phyloP scores from a whole-genome alignment of 2,888 invertebrate species.

The Bugula neritina region DNA sequence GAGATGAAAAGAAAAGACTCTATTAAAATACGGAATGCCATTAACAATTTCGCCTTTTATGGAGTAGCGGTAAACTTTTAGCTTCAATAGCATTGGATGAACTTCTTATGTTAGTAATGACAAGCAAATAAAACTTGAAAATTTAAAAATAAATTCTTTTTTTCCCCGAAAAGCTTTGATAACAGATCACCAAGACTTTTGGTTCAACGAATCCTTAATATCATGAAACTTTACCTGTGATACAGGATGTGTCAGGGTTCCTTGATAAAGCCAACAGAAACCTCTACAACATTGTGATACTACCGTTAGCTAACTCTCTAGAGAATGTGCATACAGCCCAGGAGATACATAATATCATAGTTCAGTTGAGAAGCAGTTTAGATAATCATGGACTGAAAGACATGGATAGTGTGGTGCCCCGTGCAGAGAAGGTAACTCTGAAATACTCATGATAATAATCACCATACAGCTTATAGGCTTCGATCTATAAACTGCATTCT shows the following conservation, averaged over 20 bases:
- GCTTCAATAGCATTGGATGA: too few relatives aligned
- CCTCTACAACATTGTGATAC: not conserved
- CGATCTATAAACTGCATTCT: too few relatives aligned
- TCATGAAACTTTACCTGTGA: too few relatives aligned
- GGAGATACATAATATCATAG: not conserved
- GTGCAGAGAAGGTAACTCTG: slow-evolving; percentile 2
- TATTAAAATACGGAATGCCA: slow-evolving; percentile 12
- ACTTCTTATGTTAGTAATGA: too few relatives aligned
- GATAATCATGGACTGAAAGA: slow-evolving; percentile 4
- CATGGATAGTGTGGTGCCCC: not conserved
- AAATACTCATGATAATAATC: too few relatives aligned
- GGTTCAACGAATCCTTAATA: too few relatives aligned
- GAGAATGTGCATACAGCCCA: not conserved
- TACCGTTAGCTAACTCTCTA: slow-evolving; percentile 1
- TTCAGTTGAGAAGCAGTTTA: not conserved
- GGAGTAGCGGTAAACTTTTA: slow-evolving; percentile 12
- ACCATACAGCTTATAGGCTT: too few relatives aligned
- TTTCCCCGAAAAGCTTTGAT: too few relatives aligned
- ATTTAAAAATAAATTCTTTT: too few relatives aligned
- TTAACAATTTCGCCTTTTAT: slow-evolving; percentile 9
- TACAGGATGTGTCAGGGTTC: slow-evolving; percentile 8
- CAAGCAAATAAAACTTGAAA: too few relatives aligned
- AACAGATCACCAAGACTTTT: too few relatives aligned
- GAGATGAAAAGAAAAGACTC: slow-evolving; percentile 8
- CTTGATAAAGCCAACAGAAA: slow-evolving; percentile 16